Percentiles rank a stretch among this genome's conserved stretches.
Evolutionary conservation across 2,888 invertebrate genomes (phyloP).

Genomic region (Loripinus fragilis): DNA sequence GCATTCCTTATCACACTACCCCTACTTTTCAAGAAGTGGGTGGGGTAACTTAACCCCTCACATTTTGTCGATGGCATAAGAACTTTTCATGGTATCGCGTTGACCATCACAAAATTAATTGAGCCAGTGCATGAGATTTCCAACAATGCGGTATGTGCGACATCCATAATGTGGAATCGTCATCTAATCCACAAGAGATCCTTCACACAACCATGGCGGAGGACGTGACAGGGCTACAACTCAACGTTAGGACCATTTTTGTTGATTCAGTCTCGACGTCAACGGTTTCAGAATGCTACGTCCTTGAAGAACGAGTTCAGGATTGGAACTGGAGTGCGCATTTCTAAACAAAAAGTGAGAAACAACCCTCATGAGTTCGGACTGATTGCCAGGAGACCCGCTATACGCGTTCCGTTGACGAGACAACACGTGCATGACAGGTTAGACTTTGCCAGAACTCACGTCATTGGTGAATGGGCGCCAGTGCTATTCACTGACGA

Average conservation of each 20-base stretch:
- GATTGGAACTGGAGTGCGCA: neutral
- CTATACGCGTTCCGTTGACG: too few species aligned
- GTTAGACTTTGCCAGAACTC: neutral
- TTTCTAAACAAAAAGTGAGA: neutral
- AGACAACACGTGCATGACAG: neutral
- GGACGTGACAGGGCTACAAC: neutral
- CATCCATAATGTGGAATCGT: neutral
- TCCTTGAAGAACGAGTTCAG: neutral
- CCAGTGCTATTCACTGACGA: too few species aligned
- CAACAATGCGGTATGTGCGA: too few species aligned
- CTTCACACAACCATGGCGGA: neutral
- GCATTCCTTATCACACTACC: too few species aligned
- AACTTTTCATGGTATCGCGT: too few species aligned
- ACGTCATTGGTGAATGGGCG: neutral
- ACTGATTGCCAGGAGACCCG: neutral
- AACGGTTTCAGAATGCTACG: neutral
- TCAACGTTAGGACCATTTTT: constrained; percentile 1
- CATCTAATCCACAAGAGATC: neutral
- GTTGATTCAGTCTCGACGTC: neutral
- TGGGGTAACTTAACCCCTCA: too few species aligned
- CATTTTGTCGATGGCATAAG: too few species aligned
- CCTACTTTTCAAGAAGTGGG: too few species aligned
- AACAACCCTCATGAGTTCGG: neutral
- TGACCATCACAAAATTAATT: too few species aligned
- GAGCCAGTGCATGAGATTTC: too few species aligned